Percentiles rank a stretch among this genome's conserved stretches.
phyloP scores from a whole-genome alignment of 2,113 vertebrate species.

The Tragulus kanchil region DNA sequence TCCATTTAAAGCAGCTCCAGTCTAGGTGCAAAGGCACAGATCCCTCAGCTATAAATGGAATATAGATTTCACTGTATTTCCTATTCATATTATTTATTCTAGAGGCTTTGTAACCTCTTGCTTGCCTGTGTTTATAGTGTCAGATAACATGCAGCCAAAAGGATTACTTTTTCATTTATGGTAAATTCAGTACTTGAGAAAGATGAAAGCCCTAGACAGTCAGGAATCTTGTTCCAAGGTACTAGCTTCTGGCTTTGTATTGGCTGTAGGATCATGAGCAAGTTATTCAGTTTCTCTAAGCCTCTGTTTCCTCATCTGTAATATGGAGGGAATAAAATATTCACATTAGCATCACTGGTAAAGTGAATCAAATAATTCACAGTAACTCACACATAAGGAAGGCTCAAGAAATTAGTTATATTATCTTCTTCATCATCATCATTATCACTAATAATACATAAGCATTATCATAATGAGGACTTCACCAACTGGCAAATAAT shows the following conservation, averaged over 20 bases:
- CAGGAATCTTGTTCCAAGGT: not conserved
- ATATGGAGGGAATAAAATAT: not conserved
- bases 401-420: not conserved
- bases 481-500: not conserved
- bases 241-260: not conserved
- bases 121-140: not conserved
- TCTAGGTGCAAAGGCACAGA: slow-evolving; percentile 29
- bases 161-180: not conserved
- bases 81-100: not conserved
- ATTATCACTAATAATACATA: not conserved
- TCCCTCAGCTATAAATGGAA: not conserved
- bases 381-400: not conserved
- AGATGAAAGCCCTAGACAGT: not conserved
- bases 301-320: slow-evolving; percentile 2
- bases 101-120: not conserved
- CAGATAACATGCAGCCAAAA: not conserved
- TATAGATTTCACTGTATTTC: not conserved
- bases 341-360: not conserved
- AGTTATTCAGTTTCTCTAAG: not conserved
- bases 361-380: not conserved
- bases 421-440: not conserved
- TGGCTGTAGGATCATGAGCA: not conserved
- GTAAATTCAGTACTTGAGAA: not conserved
- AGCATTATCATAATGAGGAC: not conserved
- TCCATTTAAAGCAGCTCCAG: slow-evolving; percentile 65